Percentiles rank a stretch among this genome's conserved stretches.
phyloP scores from a whole-genome alignment of 2,888 invertebrate genomes.

The Tiphia femorata region DNA sequence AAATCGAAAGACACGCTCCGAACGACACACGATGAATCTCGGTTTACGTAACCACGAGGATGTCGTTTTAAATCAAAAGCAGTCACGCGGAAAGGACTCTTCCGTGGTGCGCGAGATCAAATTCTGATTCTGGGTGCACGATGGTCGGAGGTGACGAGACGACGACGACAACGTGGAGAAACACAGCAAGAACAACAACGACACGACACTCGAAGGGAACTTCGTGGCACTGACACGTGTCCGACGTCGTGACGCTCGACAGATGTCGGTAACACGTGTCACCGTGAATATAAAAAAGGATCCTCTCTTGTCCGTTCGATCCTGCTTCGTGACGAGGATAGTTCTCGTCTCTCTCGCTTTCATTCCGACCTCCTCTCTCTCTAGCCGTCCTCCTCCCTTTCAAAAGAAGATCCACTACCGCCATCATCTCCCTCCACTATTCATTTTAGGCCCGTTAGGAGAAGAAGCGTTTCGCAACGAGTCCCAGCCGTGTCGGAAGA shows the following conservation, averaged over 20 bases:
- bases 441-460: background rate
- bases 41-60: no score
- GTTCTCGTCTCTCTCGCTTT: conserved; percentile 13
- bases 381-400: background rate
- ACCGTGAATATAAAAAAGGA: conserved; percentile 23
- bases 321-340: conserved; percentile 21
- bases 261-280: conserved; percentile 46
- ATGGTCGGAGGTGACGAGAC: background rate
- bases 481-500: background rate
- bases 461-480: background rate
- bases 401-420: no score
- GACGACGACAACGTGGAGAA: background rate
- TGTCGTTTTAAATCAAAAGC: conserved; percentile 1
- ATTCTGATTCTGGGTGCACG: background rate
- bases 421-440: background rate
- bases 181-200: background rate
- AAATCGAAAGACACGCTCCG: no score
- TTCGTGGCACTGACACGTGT: conserved; percentile 54
- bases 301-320: conserved; percentile 32
- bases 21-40: no score
- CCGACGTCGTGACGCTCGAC: conserved; percentile 46
- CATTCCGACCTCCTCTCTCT: background rate
- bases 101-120: background rate
- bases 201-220: conserved; percentile 14
- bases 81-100: background rate